Evolutionary conservation across 2,113 vertebrate genomes (phyloP), one percentile per base, ranked within the genome.

Genomic region (Syrmaticus mikado): DNA sequence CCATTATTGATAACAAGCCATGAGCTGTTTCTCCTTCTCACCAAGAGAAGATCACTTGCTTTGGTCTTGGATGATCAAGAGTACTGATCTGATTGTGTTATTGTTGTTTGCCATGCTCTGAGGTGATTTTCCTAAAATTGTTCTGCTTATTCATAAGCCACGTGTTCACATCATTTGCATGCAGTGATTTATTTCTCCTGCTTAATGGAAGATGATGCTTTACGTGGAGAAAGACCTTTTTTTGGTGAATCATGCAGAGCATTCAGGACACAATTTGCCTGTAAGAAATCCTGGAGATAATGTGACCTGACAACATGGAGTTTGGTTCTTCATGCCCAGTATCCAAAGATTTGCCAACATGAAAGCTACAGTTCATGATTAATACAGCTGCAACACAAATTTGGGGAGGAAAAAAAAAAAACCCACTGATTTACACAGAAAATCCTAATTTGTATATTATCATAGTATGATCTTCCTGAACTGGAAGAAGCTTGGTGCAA

Each of bases 251-350:
- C 68, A 67, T 41, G 17, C 40, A 68, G 71, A 94, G 73, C 38
- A 43, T 78, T 94, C 52, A 53, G 87, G 93, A 93, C 88, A 95
- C 60, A 90, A 89, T 94, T 94, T 96, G 94, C 95, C 93, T 93
- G 60, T 94, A 85, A 97, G 94, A 95, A 94, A 94, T 90, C 67
- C 77, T 73, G 11, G 88, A 95, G 65, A 87, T 94, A 95, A 95
- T 89, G 52, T 89, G 86, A 97, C 94, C 90, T 92, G 96, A 95
- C 94, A 96, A 92, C 65, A 93, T 65, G 90, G 94, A 95, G 65
- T 94, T 94, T 87, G 75, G 75, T 93, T 94, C 88, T 92, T 87
- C 82, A 19, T 91, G 74, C 67, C 32, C 75, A 66, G 72, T 82
- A 93, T 58, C 40, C 9, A 89, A 91, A 92, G 81, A 92, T 94